Conservation (phyloP, 2,888 invertebrate genomes). For the Habrosyne pyritoides region DNA sequence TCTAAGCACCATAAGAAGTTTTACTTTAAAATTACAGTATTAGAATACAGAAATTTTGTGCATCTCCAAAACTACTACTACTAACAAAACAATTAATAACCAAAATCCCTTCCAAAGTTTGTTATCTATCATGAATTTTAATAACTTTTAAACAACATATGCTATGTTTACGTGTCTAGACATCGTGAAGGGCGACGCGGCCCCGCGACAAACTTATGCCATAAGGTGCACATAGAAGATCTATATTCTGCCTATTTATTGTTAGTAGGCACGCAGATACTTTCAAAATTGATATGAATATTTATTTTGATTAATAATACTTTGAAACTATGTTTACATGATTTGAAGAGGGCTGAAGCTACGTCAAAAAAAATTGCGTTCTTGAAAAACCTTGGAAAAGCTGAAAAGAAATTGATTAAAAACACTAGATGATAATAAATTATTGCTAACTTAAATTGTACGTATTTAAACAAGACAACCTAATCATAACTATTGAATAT, state of each 20-base stretch:
- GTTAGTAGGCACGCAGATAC: conserved; percentile 51
- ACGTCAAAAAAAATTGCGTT: too few relatives aligned
- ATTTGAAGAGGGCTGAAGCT: too few relatives aligned
- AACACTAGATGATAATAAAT: too few relatives aligned
- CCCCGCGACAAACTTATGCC: conserved; percentile 52
- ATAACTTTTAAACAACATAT: conserved; percentile 20
- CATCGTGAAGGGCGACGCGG: conserved; percentile 41
- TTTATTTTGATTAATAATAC: conserved; percentile 19
- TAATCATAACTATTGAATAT: too few relatives aligned
- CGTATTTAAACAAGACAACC: too few relatives aligned
- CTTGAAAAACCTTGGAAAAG: too few relatives aligned
- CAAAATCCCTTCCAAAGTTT: conserved; percentile 7
- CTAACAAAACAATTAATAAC: neutral
- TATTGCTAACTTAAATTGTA: too few relatives aligned
- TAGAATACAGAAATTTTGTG: too few relatives aligned
- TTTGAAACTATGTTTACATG: neutral
- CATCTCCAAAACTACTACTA: too few relatives aligned
- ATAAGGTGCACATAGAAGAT: conserved; percentile 51
- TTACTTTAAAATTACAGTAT: too few relatives aligned
- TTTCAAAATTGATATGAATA: conserved; percentile 20
- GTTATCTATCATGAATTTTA: conserved; percentile 1
- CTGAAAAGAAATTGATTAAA: too few relatives aligned
- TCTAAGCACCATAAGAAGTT: too few relatives aligned
- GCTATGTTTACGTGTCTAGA: conserved; percentile 60
- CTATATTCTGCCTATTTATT: conserved; percentile 57